Conservation (phyloP, 2,888 invertebrate genomes). For the Ctenicera cuprea region DNA sequence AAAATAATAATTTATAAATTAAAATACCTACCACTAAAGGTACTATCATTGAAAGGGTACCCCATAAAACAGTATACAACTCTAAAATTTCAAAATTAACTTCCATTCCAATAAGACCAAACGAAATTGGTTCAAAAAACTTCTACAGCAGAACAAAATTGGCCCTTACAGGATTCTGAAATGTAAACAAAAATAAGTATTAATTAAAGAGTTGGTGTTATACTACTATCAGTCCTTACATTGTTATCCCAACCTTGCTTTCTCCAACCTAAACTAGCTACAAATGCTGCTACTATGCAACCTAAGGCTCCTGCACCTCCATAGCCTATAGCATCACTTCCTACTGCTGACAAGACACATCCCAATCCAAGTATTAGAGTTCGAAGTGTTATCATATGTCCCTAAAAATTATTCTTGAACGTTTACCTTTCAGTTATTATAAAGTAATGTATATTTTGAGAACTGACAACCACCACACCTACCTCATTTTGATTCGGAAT, state of each 20-base stretch:
- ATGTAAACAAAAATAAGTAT: slow-evolving; percentile 38
- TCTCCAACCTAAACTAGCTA: slow-evolving; percentile 75
- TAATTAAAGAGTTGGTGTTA: neutral
- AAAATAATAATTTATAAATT: no score
- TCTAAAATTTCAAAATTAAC: slow-evolving; percentile 77
- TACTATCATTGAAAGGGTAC: slow-evolving; percentile 69
- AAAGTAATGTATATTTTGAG: no score
- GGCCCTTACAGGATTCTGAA: slow-evolving; percentile 75
- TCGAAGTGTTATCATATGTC: slow-evolving; percentile 72
- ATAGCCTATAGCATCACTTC: slow-evolving; percentile 76
- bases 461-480: no score
- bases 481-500: slow-evolving; percentile 76
- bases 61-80: slow-evolving; percentile 73
- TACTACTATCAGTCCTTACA: slow-evolving; percentile 49
- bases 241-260: slow-evolving; percentile 65
- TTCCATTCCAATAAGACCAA: slow-evolving; percentile 86
- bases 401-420: slow-evolving; percentile 60
- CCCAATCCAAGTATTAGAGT: slow-evolving; percentile 77
- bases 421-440: no score
- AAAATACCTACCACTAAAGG: slow-evolving; percentile 76
- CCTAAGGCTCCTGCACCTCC: slow-evolving; percentile 80
- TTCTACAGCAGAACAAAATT: slow-evolving; percentile 80
- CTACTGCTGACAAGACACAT: slow-evolving; percentile 79
- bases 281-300: slow-evolving; percentile 75
- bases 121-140: slow-evolving; percentile 84